phyloP scores from a whole-genome alignment of 2,113 vertebrate species.

The Apteryx mantelli region DNA sequence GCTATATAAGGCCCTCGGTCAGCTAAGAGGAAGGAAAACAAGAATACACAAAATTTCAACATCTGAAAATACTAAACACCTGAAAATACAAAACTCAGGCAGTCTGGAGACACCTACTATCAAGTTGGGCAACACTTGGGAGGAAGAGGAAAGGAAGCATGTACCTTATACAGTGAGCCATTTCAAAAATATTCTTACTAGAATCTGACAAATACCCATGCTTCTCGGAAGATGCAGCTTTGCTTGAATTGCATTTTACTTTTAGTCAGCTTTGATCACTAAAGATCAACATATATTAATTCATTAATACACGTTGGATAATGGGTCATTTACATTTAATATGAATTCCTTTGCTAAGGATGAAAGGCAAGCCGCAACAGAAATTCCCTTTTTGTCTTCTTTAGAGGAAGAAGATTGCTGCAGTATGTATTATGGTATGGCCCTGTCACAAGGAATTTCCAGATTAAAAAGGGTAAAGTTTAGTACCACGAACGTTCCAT shows the following conservation, averaged over 20 bases:
- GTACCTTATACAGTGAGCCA: background rate
- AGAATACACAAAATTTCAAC: background rate
- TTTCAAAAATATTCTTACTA: background rate
- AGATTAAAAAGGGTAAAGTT: background rate
- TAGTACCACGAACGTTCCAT: background rate
- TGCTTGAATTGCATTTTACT: background rate
- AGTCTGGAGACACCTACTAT: background rate
- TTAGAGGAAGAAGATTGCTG: background rate
- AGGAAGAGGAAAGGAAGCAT: background rate
- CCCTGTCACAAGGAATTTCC: background rate
- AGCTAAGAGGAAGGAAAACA: background rate
- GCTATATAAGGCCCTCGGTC: background rate
- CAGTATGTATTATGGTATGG: accelerated
- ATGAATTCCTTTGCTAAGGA: background rate
- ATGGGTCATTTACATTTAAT: background rate
- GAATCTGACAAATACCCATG: background rate
- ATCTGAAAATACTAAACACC: background rate
- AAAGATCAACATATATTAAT: background rate
- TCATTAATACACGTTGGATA: background rate
- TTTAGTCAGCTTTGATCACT: background rate
- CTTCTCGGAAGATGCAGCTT: background rate
- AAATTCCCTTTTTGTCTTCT: background rate
- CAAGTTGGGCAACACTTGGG: background rate
- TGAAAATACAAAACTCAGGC: background rate
- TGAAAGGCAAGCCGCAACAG: background rate